Evolutionary conservation across 1,140 invertebrate genomes (phyloP), one percentile per base, ranked within the genome.

Genomic region (Drosophila lacertosa): DNA sequence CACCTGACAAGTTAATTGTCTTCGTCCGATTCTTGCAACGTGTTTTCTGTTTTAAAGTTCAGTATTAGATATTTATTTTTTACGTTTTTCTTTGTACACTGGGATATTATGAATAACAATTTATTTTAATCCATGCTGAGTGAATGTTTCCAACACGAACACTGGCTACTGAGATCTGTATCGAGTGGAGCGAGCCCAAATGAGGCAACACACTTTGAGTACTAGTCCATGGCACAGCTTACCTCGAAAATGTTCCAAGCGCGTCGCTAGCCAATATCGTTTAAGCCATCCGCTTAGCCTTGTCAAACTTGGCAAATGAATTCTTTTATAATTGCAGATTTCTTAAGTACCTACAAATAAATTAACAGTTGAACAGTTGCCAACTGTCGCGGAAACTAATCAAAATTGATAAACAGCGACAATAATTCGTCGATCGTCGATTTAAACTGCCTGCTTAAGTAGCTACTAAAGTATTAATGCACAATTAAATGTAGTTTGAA

Each of bases 1-100:
- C 29, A 68, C 58, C 57, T 62, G 57, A 13, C 15, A 13, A 26
- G 24, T 42, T 58, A 6, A 3, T 29, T 22, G 20, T 26, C 6
- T 10, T 20, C 4, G 20, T n/a, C n/a, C 4, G 10, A 3, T 4
- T 10, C 24, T 39, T 15, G n/a, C n/a, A n/a, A n/a, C n/a, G n/a
- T 0, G 7, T 0, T 18, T 2, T 16, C 9, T 59, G 7, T 3
- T 5, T 33, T 20, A 16, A 10, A 3, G 16, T 20, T 10, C 4
- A 18, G 9, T 7, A 32, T 10, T 18, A 10, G 16, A 22, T 10
- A 9, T 11, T 11, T 4, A 11, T 40, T 18, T 40, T 9, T 40
- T 37, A 11, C 13, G 35, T 37, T 13, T 37, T 37, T 37, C 13
- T 15, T 20, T 20, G 29, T 32, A 2, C 29, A 32, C 29, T 32